A percentile compares a stretch with the other conserved stretches of the same genome.
These are phyloP conservation scores for Netelia virgata DNA, from an alignment of 2,888 invertebrate species.

Conservation along the genomic window DNA sequence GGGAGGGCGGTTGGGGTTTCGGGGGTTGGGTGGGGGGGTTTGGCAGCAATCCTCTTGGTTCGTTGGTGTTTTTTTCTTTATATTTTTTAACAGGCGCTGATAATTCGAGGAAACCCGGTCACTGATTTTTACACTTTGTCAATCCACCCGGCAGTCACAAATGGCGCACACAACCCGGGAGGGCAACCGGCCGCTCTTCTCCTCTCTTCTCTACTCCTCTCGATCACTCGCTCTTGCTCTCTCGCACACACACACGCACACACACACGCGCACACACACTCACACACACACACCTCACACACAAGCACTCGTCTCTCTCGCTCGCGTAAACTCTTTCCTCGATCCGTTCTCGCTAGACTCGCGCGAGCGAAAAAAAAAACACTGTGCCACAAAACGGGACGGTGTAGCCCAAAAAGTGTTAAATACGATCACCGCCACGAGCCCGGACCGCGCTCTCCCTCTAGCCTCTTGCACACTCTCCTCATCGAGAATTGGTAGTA, in stretches of 20 bases:
- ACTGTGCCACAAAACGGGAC: conserved; percentile 65
- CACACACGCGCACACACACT: conserved; percentile 26
- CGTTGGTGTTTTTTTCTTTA: conserved; percentile 7
- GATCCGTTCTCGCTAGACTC: not conserved
- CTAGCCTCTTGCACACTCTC: conserved; percentile 73
- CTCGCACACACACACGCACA: conserved; percentile 1
- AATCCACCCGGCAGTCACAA: conserved; percentile 66
- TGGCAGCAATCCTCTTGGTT: not conserved
- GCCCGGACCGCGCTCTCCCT: conserved; percentile 74
- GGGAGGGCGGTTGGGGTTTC: not conserved
- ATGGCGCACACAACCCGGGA: conserved; percentile 66
- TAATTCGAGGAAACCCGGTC: conserved; percentile 50
- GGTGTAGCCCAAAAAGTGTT: conserved; percentile 68
- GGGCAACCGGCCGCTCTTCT: conserved; percentile 56
- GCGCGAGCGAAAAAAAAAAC: conserved; percentile 32
- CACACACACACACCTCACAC: conserved; percentile 2
- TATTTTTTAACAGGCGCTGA: conserved; percentile 7
- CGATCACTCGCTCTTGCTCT: conserved; percentile 33
- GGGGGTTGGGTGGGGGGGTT: too few species aligned
- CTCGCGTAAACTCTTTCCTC: conserved; percentile 4
- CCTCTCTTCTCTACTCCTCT: conserved; percentile 13
- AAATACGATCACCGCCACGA: conserved; percentile 73
- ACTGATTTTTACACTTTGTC: conserved; percentile 66
- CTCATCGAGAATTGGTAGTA: conserved; percentile 73
- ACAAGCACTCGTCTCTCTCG: conserved; percentile 33